phyloP scores from a whole-genome alignment of 2,888 invertebrate species.

The Trissolcus japonicus region DNA sequence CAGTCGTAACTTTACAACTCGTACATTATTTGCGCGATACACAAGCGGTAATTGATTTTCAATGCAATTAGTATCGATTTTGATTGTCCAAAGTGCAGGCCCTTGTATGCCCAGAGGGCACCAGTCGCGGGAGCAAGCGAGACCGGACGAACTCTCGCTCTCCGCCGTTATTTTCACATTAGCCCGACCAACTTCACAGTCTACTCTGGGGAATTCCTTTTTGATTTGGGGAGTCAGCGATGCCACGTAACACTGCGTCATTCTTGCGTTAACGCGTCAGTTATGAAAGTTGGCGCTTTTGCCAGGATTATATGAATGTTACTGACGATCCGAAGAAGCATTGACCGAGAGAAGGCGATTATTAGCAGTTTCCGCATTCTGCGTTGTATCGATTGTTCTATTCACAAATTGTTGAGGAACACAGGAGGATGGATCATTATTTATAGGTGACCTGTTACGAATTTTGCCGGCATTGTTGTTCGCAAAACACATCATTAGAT shows the following conservation, averaged over 20 bases:
- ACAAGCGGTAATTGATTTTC: constrained; percentile 57
- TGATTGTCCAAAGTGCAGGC: constrained; percentile 58
- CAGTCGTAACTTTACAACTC: constrained; percentile 56
- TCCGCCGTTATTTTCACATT: constrained; percentile 70
- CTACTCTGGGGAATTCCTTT: constrained; percentile 61
- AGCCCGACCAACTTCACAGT: constrained; percentile 60
- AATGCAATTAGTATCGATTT: constrained; percentile 61
- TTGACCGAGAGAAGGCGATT: constrained; percentile 39
- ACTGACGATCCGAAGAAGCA: constrained; percentile 49
- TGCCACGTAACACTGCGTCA: constrained; percentile 64
- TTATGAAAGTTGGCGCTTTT: constrained; percentile 60
- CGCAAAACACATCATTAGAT: not conserved
- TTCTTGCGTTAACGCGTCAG: constrained; percentile 66
- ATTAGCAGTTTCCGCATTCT: constrained; percentile 41
- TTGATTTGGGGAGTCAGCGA: constrained; percentile 60
- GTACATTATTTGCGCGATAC: constrained; percentile 55
- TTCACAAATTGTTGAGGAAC: constrained; percentile 39
- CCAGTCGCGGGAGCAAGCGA: constrained; percentile 9
- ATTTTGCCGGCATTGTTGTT: constrained; percentile 16
- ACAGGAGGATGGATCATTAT: constrained; percentile 25
- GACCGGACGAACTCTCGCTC: constrained; percentile 63
- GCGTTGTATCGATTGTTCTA: constrained; percentile 11
- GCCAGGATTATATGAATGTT: constrained; percentile 36
- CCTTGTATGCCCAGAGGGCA: constrained; percentile 58
- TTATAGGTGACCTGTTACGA: constrained; percentile 41